phyloP scores from a whole-genome alignment of 2,113 vertebrate species.

The Empidonax alnorum region DNA sequence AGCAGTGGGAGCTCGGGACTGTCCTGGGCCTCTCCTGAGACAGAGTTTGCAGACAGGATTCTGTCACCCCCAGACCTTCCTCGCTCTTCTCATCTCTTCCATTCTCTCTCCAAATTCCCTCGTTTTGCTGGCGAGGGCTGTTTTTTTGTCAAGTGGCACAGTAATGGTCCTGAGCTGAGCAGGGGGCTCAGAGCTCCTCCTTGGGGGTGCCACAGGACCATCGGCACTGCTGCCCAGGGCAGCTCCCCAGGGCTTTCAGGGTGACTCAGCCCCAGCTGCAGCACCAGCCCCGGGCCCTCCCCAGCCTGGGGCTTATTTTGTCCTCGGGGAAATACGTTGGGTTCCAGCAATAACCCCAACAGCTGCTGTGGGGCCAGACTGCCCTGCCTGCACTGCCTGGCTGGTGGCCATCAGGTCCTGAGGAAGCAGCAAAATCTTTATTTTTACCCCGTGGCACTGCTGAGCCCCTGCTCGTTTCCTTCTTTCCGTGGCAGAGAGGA shows the following conservation, averaged over 20 bases:
- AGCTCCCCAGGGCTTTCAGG: not conserved
- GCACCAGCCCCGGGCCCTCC: not conserved
- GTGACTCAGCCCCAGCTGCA: not conserved
- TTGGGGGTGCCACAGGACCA: not conserved
- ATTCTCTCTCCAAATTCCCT: not conserved
- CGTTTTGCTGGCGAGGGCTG: not conserved
- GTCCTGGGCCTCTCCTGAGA: not conserved
- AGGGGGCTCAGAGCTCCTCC: not conserved
- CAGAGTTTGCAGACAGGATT: not conserved
- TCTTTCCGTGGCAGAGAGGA: not conserved
- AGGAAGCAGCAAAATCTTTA: not conserved
- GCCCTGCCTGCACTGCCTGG: not conserved
- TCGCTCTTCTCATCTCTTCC: not conserved
- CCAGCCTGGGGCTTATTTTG: not conserved
- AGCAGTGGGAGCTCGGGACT: accelerated
- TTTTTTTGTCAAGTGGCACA: not conserved
- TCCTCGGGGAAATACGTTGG: not conserved
- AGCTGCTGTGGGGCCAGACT: not conserved
- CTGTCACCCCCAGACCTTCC: not conserved
- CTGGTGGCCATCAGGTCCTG: not conserved
- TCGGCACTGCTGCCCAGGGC: accelerated
- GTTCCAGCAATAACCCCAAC: not conserved
- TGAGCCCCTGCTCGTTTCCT: not conserved
- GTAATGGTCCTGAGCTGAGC: accelerated
- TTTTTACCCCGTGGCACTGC: not conserved